phyloP scores from a whole-genome alignment of 1,140 invertebrate genomes.

The Solenopsis invicta region DNA sequence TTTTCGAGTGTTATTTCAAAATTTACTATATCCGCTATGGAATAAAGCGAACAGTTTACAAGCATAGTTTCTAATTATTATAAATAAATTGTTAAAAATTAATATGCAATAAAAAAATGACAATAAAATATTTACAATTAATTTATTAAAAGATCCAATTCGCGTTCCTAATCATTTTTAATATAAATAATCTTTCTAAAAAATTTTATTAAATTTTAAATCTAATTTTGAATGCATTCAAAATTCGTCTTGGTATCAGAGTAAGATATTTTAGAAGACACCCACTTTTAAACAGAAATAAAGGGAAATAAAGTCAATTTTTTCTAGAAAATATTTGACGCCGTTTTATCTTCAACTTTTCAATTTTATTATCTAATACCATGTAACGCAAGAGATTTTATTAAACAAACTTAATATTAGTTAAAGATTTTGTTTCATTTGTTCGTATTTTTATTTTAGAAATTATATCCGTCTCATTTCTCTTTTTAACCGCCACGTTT shows the following conservation, averaged over 20 bases:
- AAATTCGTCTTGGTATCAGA: background rate
- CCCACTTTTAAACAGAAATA: background rate
- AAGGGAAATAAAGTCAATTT: background rate
- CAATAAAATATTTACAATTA: background rate
- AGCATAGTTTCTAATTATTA: background rate
- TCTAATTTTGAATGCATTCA: background rate
- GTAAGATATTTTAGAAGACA: background rate
- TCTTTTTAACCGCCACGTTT: background rate
- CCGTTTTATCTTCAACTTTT: background rate
- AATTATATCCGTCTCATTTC: background rate
- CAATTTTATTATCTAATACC: background rate
- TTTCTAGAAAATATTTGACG: constrained; percentile 15
- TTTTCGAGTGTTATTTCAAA: constrained; percentile 19
- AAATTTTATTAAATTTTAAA: background rate
- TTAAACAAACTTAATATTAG: background rate
- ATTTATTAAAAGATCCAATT: background rate
- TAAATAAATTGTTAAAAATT: background rate
- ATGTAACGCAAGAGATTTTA: background rate
- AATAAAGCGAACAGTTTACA: background rate
- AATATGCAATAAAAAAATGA: background rate
- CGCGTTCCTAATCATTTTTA: background rate
- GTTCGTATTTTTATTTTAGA: background rate
- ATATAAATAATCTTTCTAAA: background rate
- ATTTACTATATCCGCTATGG: background rate
- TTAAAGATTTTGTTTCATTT: background rate